phyloP scores from a whole-genome alignment of 2,113 vertebrate genomes.

The Bujurquina vittata region DNA sequence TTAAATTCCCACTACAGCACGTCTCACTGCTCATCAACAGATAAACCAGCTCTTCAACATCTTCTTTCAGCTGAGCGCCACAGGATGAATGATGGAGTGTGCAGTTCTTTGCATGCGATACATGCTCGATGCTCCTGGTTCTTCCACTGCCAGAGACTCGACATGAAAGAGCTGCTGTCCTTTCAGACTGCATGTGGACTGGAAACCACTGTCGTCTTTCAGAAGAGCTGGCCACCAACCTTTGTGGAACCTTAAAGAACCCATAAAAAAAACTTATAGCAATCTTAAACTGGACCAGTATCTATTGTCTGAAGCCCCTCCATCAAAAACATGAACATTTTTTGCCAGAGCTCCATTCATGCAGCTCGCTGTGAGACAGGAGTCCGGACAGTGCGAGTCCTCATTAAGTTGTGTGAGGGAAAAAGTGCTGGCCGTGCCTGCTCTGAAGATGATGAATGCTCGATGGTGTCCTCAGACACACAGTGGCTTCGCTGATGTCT shows the following conservation, averaged over 20 bases:
- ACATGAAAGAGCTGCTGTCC: neutral
- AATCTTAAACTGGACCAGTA: no score
- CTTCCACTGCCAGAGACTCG: neutral
- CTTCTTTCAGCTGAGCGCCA: conserved; percentile 2
- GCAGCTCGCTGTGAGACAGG: neutral
- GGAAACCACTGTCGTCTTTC: neutral
- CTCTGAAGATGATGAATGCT: neutral
- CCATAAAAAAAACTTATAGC: neutral
- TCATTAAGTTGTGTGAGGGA: no score
- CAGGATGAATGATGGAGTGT: conserved; percentile 1
- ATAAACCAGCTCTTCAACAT: neutral
- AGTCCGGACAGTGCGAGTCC: neutral
- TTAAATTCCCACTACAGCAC: neutral
- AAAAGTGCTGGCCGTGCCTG: neutral
- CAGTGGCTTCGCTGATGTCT: neutral
- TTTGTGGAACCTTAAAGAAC: neutral
- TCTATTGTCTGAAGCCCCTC: neutral
- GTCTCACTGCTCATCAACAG: neutral
- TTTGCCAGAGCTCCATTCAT: neutral
- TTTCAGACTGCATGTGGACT: neutral
- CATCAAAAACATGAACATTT: neutral
- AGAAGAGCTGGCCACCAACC: neutral
- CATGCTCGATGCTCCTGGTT: neutral
- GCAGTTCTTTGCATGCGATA: neutral
- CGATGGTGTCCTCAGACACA: neutral